phyloP scores from a whole-genome alignment of 2,888 invertebrate species.

The Scaptomyza tumidula region DNA sequence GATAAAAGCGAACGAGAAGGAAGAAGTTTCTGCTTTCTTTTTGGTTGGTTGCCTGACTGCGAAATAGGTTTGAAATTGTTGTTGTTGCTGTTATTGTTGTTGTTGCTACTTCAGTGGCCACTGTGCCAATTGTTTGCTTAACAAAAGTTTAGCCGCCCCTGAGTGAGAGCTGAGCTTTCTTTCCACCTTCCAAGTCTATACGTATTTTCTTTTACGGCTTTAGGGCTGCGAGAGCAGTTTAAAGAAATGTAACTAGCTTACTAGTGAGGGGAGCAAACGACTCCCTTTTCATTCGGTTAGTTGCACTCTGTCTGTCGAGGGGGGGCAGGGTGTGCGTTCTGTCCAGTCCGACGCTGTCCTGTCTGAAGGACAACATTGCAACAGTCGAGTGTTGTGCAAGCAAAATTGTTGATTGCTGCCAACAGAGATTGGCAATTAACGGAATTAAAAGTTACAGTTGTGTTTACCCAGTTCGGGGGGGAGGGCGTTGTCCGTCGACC shows the following conservation, averaged over 20 bases:
- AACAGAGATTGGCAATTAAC: conserved; percentile 84
- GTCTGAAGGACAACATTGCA: conserved; percentile 77
- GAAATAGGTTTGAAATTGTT: conserved; percentile 71
- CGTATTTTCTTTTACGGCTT: conserved; percentile 72
- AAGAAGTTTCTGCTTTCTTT: conserved; percentile 57
- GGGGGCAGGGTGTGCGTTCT: conserved; percentile 40
- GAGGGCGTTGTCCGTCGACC: conserved; percentile 1
- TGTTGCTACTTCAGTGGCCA: conserved; percentile 47
- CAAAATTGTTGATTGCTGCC: conserved; percentile 82
- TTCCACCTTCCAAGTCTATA: conserved; percentile 29
- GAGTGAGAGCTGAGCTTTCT: conserved; percentile 21
- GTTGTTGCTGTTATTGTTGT: conserved; percentile 48
- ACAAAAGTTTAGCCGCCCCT: conserved; percentile 76
- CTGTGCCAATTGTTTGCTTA: conserved; percentile 81
- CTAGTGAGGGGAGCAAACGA: conserved; percentile 1
- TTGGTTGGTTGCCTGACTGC: conserved; percentile 65
- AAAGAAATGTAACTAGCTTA: conserved; percentile 72
- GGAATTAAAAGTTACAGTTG: conserved; percentile 83
- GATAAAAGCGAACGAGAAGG: not conserved
- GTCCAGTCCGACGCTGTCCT: conserved; percentile 24
- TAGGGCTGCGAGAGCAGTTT: conserved; percentile 57
- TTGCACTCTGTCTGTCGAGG: conserved; percentile 38
- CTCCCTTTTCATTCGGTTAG: conserved; percentile 18
- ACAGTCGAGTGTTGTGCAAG: conserved; percentile 82
- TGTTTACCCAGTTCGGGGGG: conserved; percentile 62